Conservation (phyloP, 2,113 vertebrate species). For the Bos taurus region ARS-UCD2.0 NC_037336.1:8108001-8108500, state of each 20-base stretch:
- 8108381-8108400: background rate
- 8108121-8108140: constrained; percentile 29
- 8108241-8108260: background rate
- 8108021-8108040: background rate
- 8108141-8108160: background rate
- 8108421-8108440: background rate
- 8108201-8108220: background rate
- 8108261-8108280: background rate
- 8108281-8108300: background rate
- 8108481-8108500: background rate
- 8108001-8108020: background rate
- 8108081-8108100: background rate
- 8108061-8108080: background rate
- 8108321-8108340: background rate
- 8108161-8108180: background rate
- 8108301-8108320: background rate
- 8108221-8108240: background rate
- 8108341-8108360: background rate
- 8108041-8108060: background rate
- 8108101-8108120: constrained; percentile 59
- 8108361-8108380: background rate
- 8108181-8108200: background rate
- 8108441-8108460: background rate
- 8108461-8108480: background rate
- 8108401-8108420: background rate